Base-by-base conservation (phyloP, 92 coral and sea anemone genomes). In the Phenganax subtilis region DNA sequence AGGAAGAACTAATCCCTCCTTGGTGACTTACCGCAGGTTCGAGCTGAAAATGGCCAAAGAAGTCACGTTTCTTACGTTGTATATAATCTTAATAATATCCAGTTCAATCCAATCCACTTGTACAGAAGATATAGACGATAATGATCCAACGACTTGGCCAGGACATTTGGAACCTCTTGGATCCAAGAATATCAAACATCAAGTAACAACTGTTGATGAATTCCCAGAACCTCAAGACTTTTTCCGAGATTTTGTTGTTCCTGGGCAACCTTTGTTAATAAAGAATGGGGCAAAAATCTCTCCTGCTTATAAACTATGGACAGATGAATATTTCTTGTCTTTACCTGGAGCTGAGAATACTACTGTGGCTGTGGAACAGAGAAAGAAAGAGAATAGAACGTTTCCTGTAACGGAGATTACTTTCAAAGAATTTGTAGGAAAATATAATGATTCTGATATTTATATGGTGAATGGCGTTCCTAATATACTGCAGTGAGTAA, bases 391-490 rank as follows among this genome's bases (percentile, higher is more conserved):
- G 71, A 90, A 92, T 69, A 88, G 99, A 69, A 96, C 91, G 0
- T 77, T 82, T 12, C 92, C 97, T 11, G 87, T 88, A 9, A 51
- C 66, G 52, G 87, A 92, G n/a, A 72, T 87, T 4, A 82, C 84
- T 55, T 96, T 96, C 67, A 76, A 86, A 63, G 90, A 96, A 56
- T 96, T 96, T 77, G 90, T 96, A 7, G 58, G 75, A 30, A 86
- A 87, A 10, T 96, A 96, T 72, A 87, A 63, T 54, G 52, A 57
- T 10, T 85, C 91, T 25, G 99, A 96, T 85, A 88, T 96, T 51
- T 96, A 96, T 68, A 90, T 96, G 99, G 99, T 96, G 2, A 88
- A 96, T 75, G 97, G 96, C 28, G 99, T 96, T 53, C 88, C 93
- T 51, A 87, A 91, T 2, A 92, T 96, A 76, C 72, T 96, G 12